phyloP scores from a whole-genome alignment of 2,888 invertebrate species.

The Drosophila niveifrons region DNA sequence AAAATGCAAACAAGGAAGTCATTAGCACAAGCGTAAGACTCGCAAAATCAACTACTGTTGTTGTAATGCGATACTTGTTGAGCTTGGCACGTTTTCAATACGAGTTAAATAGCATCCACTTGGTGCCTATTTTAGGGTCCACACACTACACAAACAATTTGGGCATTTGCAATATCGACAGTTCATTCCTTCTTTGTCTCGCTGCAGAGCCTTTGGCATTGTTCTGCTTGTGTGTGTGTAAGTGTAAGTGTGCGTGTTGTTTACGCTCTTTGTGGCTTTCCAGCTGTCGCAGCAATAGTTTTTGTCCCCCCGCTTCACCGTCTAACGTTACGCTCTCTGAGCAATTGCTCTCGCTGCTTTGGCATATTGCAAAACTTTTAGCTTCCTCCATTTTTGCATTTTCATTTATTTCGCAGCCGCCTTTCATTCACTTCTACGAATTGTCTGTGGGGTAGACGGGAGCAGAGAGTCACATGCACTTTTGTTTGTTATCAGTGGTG shows the following conservation, averaged over 20 bases:
- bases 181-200: not conserved
- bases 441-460: slow-evolving; percentile 5
- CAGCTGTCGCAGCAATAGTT: slow-evolving; percentile 17
- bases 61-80: not conserved
- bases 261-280: slow-evolving; percentile 15
- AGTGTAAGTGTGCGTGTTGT: not conserved
- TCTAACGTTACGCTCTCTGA: not conserved
- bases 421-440: slow-evolving; percentile 48
- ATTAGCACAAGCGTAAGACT: slow-evolving; percentile 44
- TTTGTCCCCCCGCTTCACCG: not conserved
- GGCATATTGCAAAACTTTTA: slow-evolving; percentile 74
- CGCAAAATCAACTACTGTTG: slow-evolving; percentile 7
- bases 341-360: slow-evolving; percentile 26
- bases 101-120: not conserved
- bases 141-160: slow-evolving; percentile 3
- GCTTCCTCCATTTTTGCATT: slow-evolving; percentile 67
- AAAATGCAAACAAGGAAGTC: slow-evolving; percentile 47
- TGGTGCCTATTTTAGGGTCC: not conserved
- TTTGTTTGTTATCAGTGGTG: slow-evolving; percentile 30
- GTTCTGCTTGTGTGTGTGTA: not conserved
- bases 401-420: slow-evolving; percentile 69
- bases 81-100: slow-evolving; percentile 3
- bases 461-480: slow-evolving; percentile 5
- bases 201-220: not conserved
- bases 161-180: not conserved